phyloP scores from a whole-genome alignment of 2,797 vertebrate genomes.

The Pangasius larnaudii region DNA sequence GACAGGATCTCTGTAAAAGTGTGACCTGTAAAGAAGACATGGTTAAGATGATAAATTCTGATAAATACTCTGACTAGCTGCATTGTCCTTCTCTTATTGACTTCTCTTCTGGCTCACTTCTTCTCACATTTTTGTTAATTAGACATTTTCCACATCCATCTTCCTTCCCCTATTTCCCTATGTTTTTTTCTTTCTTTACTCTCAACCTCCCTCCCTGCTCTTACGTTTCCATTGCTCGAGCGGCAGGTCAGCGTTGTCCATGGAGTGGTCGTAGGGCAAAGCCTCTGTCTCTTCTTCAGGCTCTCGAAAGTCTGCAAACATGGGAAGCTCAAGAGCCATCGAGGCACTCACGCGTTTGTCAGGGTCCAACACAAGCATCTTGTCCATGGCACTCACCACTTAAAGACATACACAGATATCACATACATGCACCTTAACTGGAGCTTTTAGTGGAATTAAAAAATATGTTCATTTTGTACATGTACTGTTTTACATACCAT shows the following conservation, averaged over 20 bases:
- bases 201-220: conserved; percentile 49
- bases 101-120: background rate
- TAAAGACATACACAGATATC: conserved; percentile 9
- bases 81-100: background rate
- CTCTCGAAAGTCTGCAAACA: conserved; percentile 87
- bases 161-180: background rate
- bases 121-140: background rate
- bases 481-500: conserved; percentile 73
- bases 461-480: background rate
- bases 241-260: conserved; percentile 86
- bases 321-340: conserved; percentile 85
- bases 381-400: conserved; percentile 91
- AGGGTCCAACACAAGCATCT: conserved; percentile 91
- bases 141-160: background rate
- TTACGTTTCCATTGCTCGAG: conserved; percentile 95
- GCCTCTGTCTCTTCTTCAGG: conserved; percentile 87
- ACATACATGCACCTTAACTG: background rate
- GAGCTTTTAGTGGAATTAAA: background rate
- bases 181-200: background rate
- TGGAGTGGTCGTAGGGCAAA: conserved; percentile 87
- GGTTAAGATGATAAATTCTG: background rate
- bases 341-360: conserved; percentile 86
- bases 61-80: background rate
- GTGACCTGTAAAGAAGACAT: conserved; percentile 78
- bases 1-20: conserved; percentile 92